Percentiles rank a stretch among this genome's conserved stretches.
phyloP scores from a whole-genome alignment of 2,113 vertebrate genomes.

The Vombatus ursinus region DNA sequence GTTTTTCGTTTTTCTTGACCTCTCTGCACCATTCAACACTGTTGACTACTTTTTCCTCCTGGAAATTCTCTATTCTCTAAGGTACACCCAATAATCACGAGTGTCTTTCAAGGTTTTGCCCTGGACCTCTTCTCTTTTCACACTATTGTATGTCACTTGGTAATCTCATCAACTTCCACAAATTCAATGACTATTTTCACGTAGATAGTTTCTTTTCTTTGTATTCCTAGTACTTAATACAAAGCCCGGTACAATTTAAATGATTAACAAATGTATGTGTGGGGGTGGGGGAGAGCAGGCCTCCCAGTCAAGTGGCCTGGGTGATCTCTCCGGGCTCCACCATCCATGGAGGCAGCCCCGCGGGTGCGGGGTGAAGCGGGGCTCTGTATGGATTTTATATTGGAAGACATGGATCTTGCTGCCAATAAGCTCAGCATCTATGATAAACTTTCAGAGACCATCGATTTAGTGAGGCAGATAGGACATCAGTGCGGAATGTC shows the following conservation, averaged over 20 bases:
- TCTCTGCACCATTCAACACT: neutral
- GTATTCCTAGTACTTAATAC: neutral
- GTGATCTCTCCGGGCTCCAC: too few species aligned
- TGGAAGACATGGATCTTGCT: conserved; percentile 89
- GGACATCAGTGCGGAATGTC: conserved; percentile 97
- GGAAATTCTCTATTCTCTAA: neutral
- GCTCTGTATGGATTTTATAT: conserved; percentile 74
- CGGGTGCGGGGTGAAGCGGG: too few species aligned
- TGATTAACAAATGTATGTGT: neutral
- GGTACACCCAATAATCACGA: neutral
- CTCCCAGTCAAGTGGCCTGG: too few species aligned
- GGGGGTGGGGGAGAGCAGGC: too few species aligned
- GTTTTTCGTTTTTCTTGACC: neutral
- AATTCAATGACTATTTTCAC: neutral
- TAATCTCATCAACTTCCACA: neutral
- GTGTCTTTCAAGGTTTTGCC: neutral
- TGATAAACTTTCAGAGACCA: conserved; percentile 95
- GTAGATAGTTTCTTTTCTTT: neutral
- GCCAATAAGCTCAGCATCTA: conserved; percentile 95
- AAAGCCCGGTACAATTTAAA: neutral
- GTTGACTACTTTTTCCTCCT: neutral
- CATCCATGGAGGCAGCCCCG: too few species aligned
- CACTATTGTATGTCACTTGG: neutral
- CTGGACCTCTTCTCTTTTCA: neutral
- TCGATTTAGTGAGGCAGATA: conserved; percentile 94